These are phyloP conservation scores for Spilarctia lutea DNA, from an alignment of 2,888 invertebrate genomes.

Conservation along the genomic window DNA sequence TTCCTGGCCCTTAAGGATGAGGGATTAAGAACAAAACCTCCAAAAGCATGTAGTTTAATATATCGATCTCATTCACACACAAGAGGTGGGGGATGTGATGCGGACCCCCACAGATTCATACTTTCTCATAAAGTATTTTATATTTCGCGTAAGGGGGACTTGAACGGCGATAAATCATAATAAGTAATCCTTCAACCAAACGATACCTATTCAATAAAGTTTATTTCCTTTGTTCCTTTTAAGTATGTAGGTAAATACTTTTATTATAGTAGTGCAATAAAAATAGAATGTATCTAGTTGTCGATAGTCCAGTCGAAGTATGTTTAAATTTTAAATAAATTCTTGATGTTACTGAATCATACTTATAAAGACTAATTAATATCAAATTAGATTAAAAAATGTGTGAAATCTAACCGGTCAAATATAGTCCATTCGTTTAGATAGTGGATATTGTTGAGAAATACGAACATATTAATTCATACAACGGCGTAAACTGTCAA, in stretches of 20 bases:
- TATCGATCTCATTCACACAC: constrained; percentile 26
- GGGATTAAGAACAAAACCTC: too few relatives aligned
- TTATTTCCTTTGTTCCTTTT: not conserved
- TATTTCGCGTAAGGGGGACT: constrained; percentile 30
- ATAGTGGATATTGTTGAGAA: too few relatives aligned
- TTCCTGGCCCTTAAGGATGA: too few relatives aligned
- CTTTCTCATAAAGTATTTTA: constrained; percentile 44
- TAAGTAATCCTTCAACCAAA: constrained; percentile 41
- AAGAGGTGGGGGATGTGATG: constrained; percentile 17
- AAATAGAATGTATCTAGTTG: not conserved
- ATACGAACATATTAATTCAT: too few relatives aligned
- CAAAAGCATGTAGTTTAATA: constrained; percentile 33
- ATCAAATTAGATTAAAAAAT: too few relatives aligned
- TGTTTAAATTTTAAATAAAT: too few relatives aligned
- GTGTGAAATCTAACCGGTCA: too few relatives aligned
- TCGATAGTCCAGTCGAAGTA: not conserved
- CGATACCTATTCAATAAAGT: constrained; percentile 31
- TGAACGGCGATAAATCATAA: constrained; percentile 42
- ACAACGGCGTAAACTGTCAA: too few relatives aligned
- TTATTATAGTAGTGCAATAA: not conserved
- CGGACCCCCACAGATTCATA: constrained; percentile 33
- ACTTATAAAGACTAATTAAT: too few relatives aligned
- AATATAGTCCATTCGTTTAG: too few relatives aligned
- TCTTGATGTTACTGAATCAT: too few relatives aligned
- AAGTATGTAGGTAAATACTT: not conserved